These are phyloP conservation scores for Pteromalus puparum DNA, from an alignment of 1,140 invertebrate genomes.

Conservation along the genomic window DNA sequence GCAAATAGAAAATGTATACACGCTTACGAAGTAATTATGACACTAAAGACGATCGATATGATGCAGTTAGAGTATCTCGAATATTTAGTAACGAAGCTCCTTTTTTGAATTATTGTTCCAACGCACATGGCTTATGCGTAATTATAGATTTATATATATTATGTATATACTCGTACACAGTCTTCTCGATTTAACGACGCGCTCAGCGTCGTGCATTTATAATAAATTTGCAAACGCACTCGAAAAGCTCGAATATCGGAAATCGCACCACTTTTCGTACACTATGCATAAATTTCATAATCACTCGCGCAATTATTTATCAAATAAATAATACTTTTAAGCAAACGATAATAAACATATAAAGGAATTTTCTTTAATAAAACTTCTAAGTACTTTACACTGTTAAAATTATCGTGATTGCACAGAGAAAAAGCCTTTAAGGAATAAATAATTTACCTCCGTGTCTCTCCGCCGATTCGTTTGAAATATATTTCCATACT, in stretches of 20 bases:
- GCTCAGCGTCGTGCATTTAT: not conserved
- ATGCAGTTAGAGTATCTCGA: constrained; percentile 39
- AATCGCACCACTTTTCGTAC: constrained; percentile 23
- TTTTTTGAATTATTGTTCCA: constrained; percentile 42
- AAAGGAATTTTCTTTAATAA: constrained; percentile 15
- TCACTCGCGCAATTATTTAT: constrained; percentile 15
- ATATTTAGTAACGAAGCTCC: constrained; percentile 45
- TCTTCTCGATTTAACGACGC: constrained; percentile 41
- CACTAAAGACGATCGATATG: constrained; percentile 46
- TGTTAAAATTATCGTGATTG: not conserved
- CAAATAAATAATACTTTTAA: constrained; percentile 44
- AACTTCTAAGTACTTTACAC: constrained; percentile 14
- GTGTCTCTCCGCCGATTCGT: not conserved
- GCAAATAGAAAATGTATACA: constrained; percentile 19
- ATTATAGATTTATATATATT: constrained; percentile 24
- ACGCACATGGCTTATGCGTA: constrained; percentile 22
- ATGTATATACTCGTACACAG: constrained; percentile 47
- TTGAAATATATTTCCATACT: not conserved
- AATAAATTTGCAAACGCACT: not conserved
- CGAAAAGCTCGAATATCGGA: constrained; percentile 31
- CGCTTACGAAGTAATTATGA: constrained; percentile 37
- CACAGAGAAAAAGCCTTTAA: not conserved
- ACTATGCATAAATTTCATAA: not conserved
- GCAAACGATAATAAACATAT: constrained; percentile 17
- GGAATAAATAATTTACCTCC: not conserved